Evolutionary conservation across 2,888 invertebrate species (phyloP), one percentile per base, ranked within the genome.

Genomic region (Lymantria dispar): DNA sequence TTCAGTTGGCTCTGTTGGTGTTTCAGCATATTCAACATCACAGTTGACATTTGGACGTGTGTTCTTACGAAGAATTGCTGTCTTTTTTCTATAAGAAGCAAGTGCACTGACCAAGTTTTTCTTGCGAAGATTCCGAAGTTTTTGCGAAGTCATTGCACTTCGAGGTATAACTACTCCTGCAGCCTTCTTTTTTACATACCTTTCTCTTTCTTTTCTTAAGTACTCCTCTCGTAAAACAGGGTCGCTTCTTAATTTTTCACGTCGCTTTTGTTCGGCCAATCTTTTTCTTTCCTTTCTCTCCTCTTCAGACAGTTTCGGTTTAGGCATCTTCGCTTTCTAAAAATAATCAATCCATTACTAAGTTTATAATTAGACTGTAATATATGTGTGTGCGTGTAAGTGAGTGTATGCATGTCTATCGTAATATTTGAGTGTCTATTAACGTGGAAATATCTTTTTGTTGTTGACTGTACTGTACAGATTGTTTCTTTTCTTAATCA

Each of bases 221-320:
- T 40, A 52, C 47, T 50, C 42, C 39, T 47, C 50, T 30, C 41
- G 46, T 45, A 45, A 45, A 7, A 54, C 50, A 37, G 46, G 47
- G 48, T 56, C 47, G 42, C 45, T 53, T 50, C 37, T 56, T 43
- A 56, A 33, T 50, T 44, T 56, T 43, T 45, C 14, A 39, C 47
- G 45, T 48, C 56, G 46, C 38, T 39, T 57, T 39, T 45, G 46
- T 51, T 54, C 51, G 31, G 37, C 15, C 38, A 51, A 47, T 47
- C 45, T 51, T 49, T 47, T 54, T 33, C 40, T 54, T 14, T 54
- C 48, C 38, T 50, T 48, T 48, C 45, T 48, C 47, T 50, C 53
- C 29, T 53, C 53, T 50, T 45, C 29, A n/a, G 48, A 48, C 38
- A 50, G 31, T 53, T 48, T 53, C 30, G 45, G 38, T 48, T 43